Base-by-base conservation (phyloP, 1,140 invertebrate species). In the Macrosteles quadrilineatus region DNA sequence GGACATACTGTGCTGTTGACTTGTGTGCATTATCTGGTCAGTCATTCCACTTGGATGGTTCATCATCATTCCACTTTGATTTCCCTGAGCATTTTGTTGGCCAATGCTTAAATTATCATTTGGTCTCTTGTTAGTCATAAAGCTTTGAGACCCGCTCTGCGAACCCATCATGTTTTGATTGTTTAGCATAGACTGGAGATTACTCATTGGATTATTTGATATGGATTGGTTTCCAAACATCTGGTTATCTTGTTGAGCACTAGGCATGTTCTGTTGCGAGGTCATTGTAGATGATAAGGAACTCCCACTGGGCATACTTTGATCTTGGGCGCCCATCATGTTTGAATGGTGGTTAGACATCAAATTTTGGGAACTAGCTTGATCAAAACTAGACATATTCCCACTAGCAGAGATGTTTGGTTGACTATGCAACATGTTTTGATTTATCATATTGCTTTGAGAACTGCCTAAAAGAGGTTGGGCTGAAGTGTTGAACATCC, bases 191-290 rank as follows among this genome's bases (percentile, higher is more conserved):
- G 25, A 63, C 14, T 69, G 68, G 19, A 31, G 30, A 53, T 53
- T 64, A 65, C 40, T 47, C 23, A 63, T 27, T 19, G 30, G 32
- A 59, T 67, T 63, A 14, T 29, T 43, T 6, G 30, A 31, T 1
- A n/a, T 32, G 14, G 29, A 21, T 27, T 66, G 63, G 21, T 66
- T 62, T 40, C 62, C 63, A 67, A 67, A 36, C 36, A 57, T 71
- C 17, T 66, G 62, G 25, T 66, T 69, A 1, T 29, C n/a, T 45
- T 1, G 68, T 36, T 53, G 32, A 32, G 47, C 4, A 1, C 21
- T 31, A 9, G 31, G 32, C 29, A 19, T 29, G 43, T 4, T 27
- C 27, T 59, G 21, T 29, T 59, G 55, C 6, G 55, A 59, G 55
- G 14, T 27, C 21, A 59, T 30, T 6, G 23, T 27, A 30, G 21